Percentiles rank a stretch among this genome's conserved stretches.
phyloP scores from a whole-genome alignment of 2,888 invertebrate species.

The Trichopria drosophilae region DNA sequence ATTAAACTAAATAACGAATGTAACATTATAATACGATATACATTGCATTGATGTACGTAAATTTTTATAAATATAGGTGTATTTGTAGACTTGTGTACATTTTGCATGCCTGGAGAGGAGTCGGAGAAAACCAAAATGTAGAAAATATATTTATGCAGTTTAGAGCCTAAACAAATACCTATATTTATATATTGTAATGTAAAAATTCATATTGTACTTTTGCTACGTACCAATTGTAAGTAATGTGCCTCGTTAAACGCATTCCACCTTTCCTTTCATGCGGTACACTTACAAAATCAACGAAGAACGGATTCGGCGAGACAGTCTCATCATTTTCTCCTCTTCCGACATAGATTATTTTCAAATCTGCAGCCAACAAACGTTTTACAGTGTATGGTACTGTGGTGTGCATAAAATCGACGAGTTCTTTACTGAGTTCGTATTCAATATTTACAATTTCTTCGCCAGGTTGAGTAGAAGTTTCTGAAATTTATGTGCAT shows the following conservation, averaged over 20 bases:
- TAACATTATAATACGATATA: slow-evolving; percentile 13
- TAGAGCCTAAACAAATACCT: neutral
- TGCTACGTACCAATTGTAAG: slow-evolving; percentile 72
- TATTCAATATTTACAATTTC: slow-evolving; percentile 52
- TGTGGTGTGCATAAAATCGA: slow-evolving; percentile 71
- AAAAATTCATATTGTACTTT: neutral
- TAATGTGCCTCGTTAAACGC: slow-evolving; percentile 78
- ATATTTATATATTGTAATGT: neutral
- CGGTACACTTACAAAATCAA: slow-evolving; percentile 64
- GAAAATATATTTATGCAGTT: neutral
- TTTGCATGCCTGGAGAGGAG: no score
- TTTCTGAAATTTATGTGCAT: slow-evolving; percentile 32
- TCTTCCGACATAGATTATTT: slow-evolving; percentile 69
- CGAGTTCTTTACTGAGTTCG: slow-evolving; percentile 70
- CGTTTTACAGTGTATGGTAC: slow-evolving; percentile 80
- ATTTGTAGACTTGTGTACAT: no score
- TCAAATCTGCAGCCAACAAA: slow-evolving; percentile 81
- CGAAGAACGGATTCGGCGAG: slow-evolving; percentile 72
- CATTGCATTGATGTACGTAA: no score
- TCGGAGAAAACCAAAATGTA: no score
- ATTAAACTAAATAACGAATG: slow-evolving; percentile 60
- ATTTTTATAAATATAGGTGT: neutral
- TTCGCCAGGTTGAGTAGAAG: slow-evolving; percentile 31
- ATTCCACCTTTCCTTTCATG: slow-evolving; percentile 81
- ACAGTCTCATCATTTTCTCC: slow-evolving; percentile 52